Evolutionary conservation across 2,797 vertebrate genomes (phyloP).

Genomic region (Pitangus sulphuratus): DNA sequence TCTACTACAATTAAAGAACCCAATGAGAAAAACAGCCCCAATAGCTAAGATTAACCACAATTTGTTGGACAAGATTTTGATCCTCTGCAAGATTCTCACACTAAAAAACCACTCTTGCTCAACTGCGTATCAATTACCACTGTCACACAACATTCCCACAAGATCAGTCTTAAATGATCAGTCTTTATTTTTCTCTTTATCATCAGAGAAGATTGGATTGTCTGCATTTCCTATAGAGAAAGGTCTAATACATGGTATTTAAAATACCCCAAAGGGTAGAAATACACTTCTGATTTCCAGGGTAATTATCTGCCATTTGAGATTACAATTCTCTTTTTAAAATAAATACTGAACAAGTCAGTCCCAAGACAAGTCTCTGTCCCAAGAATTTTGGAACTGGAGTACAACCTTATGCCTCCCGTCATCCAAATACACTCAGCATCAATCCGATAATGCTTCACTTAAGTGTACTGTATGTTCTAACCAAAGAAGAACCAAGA

Average conservation of each 20-base stretch:
- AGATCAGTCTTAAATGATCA: not conserved
- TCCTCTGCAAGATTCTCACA: not conserved
- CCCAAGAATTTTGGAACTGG: not conserved
- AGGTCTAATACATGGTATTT: not conserved
- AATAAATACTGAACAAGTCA: not conserved
- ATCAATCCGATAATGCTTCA: not conserved
- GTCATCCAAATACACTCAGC: not conserved
- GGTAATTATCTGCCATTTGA: not conserved
- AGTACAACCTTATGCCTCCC: not conserved
- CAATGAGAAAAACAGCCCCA: fast-evolving
- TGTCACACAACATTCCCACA: not conserved
- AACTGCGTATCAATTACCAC: not conserved
- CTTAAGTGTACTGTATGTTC: not conserved
- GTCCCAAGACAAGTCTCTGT: not conserved
- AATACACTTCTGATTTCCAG: not conserved
- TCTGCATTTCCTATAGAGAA: not conserved
- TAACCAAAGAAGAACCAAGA: not conserved
- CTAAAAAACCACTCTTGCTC: not conserved
- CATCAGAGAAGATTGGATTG: not conserved
- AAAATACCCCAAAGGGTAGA: not conserved
- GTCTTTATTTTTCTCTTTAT: not conserved
- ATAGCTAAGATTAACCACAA: not conserved
- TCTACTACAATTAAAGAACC: not conserved
- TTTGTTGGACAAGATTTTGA: not conserved
- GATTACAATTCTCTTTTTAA: not conserved